Conservation (phyloP, 30 jellyfish, hydroid and myxozoan species). For the Haliclystus octoradiatus region DNA sequence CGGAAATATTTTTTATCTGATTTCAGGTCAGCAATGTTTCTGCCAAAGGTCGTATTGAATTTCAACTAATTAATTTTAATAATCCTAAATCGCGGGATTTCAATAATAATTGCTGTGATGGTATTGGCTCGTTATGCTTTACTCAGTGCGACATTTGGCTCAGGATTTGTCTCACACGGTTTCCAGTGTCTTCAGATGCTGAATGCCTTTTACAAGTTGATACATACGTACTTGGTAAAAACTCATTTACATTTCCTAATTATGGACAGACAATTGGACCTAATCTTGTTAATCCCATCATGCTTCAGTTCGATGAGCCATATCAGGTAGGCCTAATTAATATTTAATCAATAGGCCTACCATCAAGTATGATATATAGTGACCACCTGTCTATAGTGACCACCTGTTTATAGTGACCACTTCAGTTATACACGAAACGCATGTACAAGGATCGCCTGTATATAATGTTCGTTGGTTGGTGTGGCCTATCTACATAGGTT, state of each 20-base stretch:
- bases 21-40: too few species aligned
- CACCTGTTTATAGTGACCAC: too few species aligned
- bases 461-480: not conserved
- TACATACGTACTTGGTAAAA: conserved; percentile 41
- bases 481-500: too few species aligned
- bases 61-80: conserved; percentile 20
- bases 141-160: conserved; percentile 75
- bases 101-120: conserved; percentile 62
- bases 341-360: not conserved
- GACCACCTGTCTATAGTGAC: too few species aligned
- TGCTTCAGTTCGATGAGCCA: conserved; percentile 6
- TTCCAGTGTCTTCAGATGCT: conserved; percentile 25
- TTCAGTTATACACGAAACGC: not conserved
- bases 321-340: conserved; percentile 29
- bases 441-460: not conserved
- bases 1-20: too few species aligned
- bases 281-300: conserved; percentile 36
- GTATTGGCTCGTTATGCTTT: conserved; percentile 13
- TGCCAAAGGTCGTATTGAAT: not conserved
- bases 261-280: conserved; percentile 47
- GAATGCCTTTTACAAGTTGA: conserved; percentile 14
- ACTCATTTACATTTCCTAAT: conserved; percentile 33
- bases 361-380: not conserved
- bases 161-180: conserved; percentile 47
- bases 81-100: conserved; percentile 31